Evolutionary conservation across 1,140 invertebrate genomes (phyloP), one percentile per base, ranked within the genome.

Genomic region (Charaxes varanes): DNA sequence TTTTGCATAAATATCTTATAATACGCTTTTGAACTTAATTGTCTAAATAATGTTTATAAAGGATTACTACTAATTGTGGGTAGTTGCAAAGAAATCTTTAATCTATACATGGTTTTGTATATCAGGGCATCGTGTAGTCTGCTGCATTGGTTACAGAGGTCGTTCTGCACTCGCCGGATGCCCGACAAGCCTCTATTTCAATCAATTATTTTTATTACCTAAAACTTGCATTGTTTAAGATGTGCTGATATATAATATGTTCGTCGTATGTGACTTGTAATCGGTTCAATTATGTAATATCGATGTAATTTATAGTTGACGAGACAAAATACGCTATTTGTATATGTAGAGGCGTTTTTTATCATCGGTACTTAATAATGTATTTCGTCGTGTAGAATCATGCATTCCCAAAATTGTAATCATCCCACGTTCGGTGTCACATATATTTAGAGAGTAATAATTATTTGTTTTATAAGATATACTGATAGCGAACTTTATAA

Each of bases 321-420:
- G 51, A 48, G 48, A 53, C 33, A 27, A 43, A n/a, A 53, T 48
- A 53, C 45, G 35, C 41, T 53, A 48, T 43, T 35, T 53, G 45
- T 53, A 49, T 43, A 49, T 44, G 51, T 53, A 53, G 69, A 41
- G 51, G 57, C 51, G 55, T 71, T 67, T 67, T 65, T 67, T 68
- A 66, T 74, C 63, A 69, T 79, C 60, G 56, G 74, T 79, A 81
- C 74, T 82, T 78, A 77, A 77, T 65, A 68, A 71, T 70, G 62
- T 78, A 76, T 78, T 68, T 74, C 37, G 57, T 73, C 66, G 46
- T 72, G 62, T 77, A 81, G 73, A 66, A 70, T 79, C 68, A 65
- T 74, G 68, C 77, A 79, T 79, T 82, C 72, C 74, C 68, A 69
- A 76, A 46, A 71, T 73, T 77, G 66, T 81, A 77, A 76, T 70